Base-by-base conservation (phyloP, 2,113 vertebrate genomes). In the Nibea coibor region DNA sequence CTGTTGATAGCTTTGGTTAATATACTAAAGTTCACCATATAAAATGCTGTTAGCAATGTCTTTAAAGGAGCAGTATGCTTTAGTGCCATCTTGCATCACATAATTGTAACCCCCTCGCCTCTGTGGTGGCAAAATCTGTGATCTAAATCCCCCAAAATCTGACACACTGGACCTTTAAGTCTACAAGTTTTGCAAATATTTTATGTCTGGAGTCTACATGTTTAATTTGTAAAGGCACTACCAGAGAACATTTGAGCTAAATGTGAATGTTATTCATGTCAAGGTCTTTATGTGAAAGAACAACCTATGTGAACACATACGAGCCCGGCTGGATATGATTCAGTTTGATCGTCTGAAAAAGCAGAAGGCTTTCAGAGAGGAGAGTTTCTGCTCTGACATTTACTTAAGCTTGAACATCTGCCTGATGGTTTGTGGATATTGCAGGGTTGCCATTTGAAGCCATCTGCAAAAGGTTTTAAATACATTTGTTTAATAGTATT, bases 401-500 rank as follows among this genome's bases (percentile, higher is more conserved):
- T 43, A 43, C 14, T 45, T 45, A 71, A 58, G 68, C 45, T 14
- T 15, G 10, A 39, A 58, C 54, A 67, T 53, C 45, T 74, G 67
- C 35, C 24, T 19, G 9, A 70, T 43, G 45, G 47, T 70, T 63
- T 70, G 20, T 47, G 43, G 56, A 67, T 67, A 35, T 24, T 35
- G 31, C 22, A 43, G 59, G 4, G 43, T 16, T 6, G 1, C 15
- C 58, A 3, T 56, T 53, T 47, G 5, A 12, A 64, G 16, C 43
- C 15, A 50, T 50, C 51, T 72, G 69, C 69, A 47, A n/a, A 59
- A 28, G 4, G 54, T 31, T 72, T 59, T 59, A 28, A 47, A 47
- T 47, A 59, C 54, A 72, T 47, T 72, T 59, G 54, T 47, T 20
- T 10, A 9, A 11, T 58, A 28, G 54, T 16, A 1, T 26, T 47